Percentiles rank a stretch among this genome's conserved stretches.
These are phyloP conservation scores for Xiphophorus couchianus DNA, from an alignment of 2,113 vertebrate species.

Conservation along the genomic window DNA sequence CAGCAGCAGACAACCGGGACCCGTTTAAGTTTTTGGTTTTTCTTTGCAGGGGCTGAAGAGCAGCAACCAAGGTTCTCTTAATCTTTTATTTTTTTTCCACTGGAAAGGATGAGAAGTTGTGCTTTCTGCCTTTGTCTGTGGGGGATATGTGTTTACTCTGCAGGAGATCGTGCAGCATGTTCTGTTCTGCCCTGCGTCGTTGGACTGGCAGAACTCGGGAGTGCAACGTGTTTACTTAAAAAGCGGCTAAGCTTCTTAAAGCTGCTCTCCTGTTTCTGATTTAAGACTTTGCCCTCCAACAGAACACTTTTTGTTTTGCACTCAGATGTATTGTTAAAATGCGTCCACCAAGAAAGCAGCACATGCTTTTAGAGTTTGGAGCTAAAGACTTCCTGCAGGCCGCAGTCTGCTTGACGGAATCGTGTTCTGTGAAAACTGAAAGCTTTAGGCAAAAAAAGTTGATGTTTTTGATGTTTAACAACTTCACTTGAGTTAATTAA, in stretches of 20 bases:
- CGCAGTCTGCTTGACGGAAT: not conserved
- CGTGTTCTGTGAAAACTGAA: not conserved
- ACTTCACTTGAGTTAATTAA: not conserved
- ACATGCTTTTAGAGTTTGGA: conserved; percentile 32
- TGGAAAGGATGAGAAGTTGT: conserved; percentile 4
- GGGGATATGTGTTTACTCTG: conserved; percentile 16
- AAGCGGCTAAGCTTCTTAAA: conserved; percentile 52
- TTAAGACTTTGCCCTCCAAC: conserved; percentile 38
- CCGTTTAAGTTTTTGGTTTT: not conserved
- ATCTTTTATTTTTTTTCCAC: conserved; percentile 16
- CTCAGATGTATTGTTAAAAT: conserved; percentile 28
- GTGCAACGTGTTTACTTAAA: conserved; percentile 60
- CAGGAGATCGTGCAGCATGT: conserved; percentile 41
- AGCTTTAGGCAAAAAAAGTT: not conserved
- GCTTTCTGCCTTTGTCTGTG: conserved; percentile 11
- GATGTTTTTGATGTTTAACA: not conserved
- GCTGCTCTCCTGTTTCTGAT: conserved; percentile 51
- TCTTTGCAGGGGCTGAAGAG: not conserved
- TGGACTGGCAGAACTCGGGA: conserved; percentile 6
- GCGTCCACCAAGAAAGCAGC: conserved; percentile 34
- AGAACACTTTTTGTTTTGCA: conserved; percentile 14
- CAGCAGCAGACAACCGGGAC: too few species aligned
- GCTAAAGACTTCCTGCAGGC: conserved; percentile 13
- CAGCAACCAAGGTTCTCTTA: not conserved
- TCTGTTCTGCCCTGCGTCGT: conserved; percentile 17